These are phyloP conservation scores for Oryzias javanicus DNA, from an alignment of 2,113 vertebrate species.

Conservation along the genomic window DNA sequence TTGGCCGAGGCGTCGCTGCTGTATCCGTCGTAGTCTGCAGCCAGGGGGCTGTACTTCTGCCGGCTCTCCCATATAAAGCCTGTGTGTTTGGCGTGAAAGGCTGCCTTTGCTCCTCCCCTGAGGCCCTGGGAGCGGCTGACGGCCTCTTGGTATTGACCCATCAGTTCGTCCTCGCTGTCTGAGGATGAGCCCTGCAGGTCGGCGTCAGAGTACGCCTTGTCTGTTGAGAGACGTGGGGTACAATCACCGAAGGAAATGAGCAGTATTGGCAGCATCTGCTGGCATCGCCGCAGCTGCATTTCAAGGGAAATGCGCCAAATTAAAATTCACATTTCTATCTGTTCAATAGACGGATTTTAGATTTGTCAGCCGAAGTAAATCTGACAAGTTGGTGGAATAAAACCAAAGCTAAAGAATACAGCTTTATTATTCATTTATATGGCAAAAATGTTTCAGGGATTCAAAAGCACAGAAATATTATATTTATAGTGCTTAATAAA, in stretches of 20 bases:
- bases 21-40: slow-evolving; percentile 90
- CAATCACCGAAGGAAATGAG: not conserved
- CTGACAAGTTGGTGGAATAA: not conserved
- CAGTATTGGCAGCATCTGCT: slow-evolving; percentile 17
- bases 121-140: slow-evolving; percentile 85
- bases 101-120: slow-evolving; percentile 61
- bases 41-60: slow-evolving; percentile 91
- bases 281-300: not conserved
- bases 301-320: not conserved
- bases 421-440: not conserved
- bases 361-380: not conserved
- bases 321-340: not conserved
- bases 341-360: no score
- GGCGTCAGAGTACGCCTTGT: slow-evolving; percentile 83
- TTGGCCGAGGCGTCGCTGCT: slow-evolving; percentile 94
- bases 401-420: not conserved
- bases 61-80: slow-evolving; percentile 89
- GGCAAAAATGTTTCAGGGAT: not conserved
- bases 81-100: slow-evolving; percentile 67
- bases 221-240: slow-evolving; percentile 56
- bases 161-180: slow-evolving; percentile 94
- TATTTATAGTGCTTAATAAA: no score
- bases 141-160: slow-evolving; percentile 95
- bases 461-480: no score
- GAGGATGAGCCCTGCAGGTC: slow-evolving; percentile 90